Evolutionary conservation across 2,113 vertebrate species (phyloP).

Genomic region (Urocynchramus pylzowi): DNA sequence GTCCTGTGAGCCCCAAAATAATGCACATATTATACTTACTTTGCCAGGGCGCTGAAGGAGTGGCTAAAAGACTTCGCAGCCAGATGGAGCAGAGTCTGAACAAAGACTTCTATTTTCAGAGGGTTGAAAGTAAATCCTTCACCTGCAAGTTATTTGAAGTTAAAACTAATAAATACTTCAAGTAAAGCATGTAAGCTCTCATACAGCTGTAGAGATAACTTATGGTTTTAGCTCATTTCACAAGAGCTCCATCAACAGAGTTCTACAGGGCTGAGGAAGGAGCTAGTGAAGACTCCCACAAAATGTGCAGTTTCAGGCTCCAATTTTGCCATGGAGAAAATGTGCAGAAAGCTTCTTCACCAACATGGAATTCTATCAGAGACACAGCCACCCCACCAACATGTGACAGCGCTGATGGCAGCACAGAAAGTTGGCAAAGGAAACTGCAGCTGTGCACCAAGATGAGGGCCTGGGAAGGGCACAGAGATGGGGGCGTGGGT

Average conservation of each 20-base stretch:
- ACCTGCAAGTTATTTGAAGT: conserved; percentile 76
- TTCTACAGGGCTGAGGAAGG: background rate
- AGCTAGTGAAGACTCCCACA: background rate
- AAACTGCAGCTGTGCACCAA: background rate
- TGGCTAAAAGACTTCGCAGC: conserved; percentile 98
- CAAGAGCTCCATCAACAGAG: background rate
- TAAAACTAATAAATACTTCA: background rate
- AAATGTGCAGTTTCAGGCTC: background rate
- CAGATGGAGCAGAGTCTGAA: conserved; percentile 92
- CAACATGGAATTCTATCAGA: background rate
- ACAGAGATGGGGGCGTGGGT: rapidly evolving
- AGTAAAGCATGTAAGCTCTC: background rate
- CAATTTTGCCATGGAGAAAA: background rate
- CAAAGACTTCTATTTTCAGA: conserved; percentile 95
- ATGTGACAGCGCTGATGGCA: background rate
- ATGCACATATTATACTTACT: conserved; percentile 76
- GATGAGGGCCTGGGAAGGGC: background rate
- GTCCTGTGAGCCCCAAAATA: background rate
- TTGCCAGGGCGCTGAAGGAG: conserved; percentile 96
- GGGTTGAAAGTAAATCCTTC: conserved; percentile 95
- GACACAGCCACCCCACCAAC: background rate
- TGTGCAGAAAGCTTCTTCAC: background rate
- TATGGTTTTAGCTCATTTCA: background rate
- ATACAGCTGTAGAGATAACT: background rate
- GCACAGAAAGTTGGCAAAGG: background rate